Conservation (phyloP, 2,797 vertebrate species). For the Decapterus maruadsi region DNA sequence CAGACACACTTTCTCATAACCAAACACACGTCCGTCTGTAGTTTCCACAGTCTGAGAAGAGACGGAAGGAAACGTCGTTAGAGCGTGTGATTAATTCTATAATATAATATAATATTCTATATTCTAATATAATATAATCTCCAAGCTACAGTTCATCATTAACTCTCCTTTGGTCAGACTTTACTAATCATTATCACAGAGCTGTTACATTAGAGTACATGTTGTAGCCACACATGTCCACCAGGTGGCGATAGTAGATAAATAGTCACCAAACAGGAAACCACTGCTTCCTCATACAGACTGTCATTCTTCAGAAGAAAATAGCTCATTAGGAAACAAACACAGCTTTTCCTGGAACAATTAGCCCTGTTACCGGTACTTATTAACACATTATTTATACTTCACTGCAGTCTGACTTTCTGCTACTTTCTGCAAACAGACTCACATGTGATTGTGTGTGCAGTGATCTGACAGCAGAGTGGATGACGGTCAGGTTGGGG, state of each 20-base stretch:
- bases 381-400: accelerated
- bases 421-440: not conserved
- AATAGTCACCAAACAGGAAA: not conserved
- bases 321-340: not conserved
- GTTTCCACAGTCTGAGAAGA: conserved; percentile 87
- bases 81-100: not conserved
- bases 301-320: not conserved
- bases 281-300: not conserved
- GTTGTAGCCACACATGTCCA: too few species aligned
- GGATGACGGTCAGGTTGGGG: conserved; percentile 91
- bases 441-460: conserved; percentile 88
- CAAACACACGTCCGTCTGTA: conserved; percentile 83
- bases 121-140: too few species aligned
- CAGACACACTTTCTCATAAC: conserved; percentile 92
- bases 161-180: too few species aligned
- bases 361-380: too few species aligned
- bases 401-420: not conserved
- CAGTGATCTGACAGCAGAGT: conserved; percentile 89
- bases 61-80: not conserved
- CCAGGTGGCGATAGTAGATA: conserved; percentile 58
- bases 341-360: not conserved
- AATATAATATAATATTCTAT: too few species aligned
- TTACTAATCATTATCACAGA: too few species aligned
- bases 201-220: too few species aligned
- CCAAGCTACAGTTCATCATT: not conserved